These are phyloP conservation scores for Babylonia areolata DNA, from an alignment of 1,140 invertebrate genomes.

Conservation along the genomic window DNA sequence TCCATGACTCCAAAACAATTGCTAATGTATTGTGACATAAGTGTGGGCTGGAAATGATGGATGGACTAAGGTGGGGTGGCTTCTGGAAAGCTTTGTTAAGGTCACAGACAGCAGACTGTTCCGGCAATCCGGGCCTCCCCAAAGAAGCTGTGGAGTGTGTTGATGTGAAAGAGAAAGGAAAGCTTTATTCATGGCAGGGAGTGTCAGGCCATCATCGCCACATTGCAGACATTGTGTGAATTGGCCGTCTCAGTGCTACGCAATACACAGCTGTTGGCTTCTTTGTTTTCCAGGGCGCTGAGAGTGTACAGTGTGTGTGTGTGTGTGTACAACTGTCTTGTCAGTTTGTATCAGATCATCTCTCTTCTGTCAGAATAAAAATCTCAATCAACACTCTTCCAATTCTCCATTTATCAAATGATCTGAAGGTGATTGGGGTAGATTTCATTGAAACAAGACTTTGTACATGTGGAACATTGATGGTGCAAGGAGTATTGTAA, in stretches of 20 bases:
- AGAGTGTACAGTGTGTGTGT: background rate
- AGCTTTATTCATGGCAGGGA: background rate
- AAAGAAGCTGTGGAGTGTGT: background rate
- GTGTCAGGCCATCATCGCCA: background rate
- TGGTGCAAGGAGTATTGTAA: too few species aligned
- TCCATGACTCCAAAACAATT: background rate
- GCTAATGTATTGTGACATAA: background rate
- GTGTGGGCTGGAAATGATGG: background rate
- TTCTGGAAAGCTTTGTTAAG: background rate
- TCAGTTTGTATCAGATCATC: too few species aligned
- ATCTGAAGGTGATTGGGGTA: background rate
- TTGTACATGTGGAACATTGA: too few species aligned
- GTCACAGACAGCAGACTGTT: background rate
- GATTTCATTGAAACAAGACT: background rate
- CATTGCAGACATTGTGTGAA: background rate
- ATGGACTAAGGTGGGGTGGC: background rate
- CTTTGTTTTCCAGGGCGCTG: background rate
- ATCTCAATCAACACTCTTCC: slow-evolving; percentile 7
- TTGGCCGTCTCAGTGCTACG: slow-evolving; percentile 8
- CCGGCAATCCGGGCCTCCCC: background rate
- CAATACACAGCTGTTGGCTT: slow-evolving; percentile 23
- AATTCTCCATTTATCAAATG: background rate
- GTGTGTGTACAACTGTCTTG: background rate
- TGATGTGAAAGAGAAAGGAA: background rate
- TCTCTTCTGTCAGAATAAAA: background rate